These are phyloP conservation scores for Capricornis sumatraensis DNA, from an alignment of 2,113 vertebrate genomes.

Conservation along the genomic window DNA sequence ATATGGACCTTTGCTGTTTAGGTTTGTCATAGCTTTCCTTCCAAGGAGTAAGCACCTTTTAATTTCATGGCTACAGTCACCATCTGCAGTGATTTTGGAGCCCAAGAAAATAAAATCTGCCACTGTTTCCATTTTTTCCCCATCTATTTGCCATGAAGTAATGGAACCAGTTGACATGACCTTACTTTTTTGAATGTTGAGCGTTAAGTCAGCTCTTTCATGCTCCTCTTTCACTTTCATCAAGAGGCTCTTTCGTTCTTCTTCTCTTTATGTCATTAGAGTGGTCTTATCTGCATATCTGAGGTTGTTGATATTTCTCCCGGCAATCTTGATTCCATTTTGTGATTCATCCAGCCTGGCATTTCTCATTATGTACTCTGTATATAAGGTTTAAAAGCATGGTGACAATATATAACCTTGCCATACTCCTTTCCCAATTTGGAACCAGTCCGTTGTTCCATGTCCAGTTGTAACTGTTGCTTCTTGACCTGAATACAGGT, in stretches of 20 bases:
- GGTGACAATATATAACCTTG: background rate
- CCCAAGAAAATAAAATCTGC: background rate
- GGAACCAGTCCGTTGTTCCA: background rate
- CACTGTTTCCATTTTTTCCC: background rate
- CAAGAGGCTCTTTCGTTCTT: background rate
- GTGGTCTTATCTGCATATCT: background rate
- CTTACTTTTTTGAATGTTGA: background rate
- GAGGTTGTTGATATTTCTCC: background rate
- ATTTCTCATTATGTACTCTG: background rate
- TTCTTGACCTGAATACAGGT: background rate
- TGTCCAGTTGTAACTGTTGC: background rate
- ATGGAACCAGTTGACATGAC: background rate
- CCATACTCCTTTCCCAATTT: background rate
- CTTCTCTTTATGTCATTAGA: background rate
- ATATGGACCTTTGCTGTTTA: background rate
- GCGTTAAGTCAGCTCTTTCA: background rate
- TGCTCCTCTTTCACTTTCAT: background rate
- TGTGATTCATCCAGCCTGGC: background rate
- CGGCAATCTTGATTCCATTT: background rate
- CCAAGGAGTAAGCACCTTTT: background rate
- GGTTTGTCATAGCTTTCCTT: background rate
- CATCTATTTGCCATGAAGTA: background rate
- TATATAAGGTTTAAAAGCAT: background rate
- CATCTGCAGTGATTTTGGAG: background rate
- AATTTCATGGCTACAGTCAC: background rate